Evolutionary conservation across 2,113 vertebrate genomes (phyloP), one percentile per base, ranked within the genome.

Genomic region (Numida meleagris): DNA sequence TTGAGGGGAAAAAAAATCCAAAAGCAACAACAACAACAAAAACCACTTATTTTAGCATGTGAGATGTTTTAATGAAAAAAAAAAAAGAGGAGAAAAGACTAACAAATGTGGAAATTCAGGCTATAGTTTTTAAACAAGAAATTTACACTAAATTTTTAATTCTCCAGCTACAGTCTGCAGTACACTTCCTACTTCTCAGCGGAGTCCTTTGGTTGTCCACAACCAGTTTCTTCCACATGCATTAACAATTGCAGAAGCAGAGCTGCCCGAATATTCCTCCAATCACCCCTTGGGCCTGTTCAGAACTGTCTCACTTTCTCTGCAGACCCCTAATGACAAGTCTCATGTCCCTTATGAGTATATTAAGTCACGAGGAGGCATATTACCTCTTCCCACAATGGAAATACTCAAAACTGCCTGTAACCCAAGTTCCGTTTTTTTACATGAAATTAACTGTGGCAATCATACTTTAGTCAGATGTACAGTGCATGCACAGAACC

Each of bases 401-500:
- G 7, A 68, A 86, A 71, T 31, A 14, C 10, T 50, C 46, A 50
- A 61, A 63, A 23, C 19, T 9, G 40, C 20, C 65, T 55, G 40
- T 27, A 45, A 33, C 0, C 13, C 2, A 10, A 58, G 59, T 24
- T 73, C 18, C 10, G 59, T 2, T 14, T 68, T 86, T 78, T 45
- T 23, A 19, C 34, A 11, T 19, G 50, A 48, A 46, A 36, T 34
- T 55, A 38, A 1, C 57, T 50, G 21, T 12, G 18, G 29, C 70
- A 65, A 10, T 38, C 51, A 20, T 31, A 61, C 14, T 46, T 50
- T 16, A 63, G 5, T 17, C 53, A 85, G 20, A 19, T 43, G 6
- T 4, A 43, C 53, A 82, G 40, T 0, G 1, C 2, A 5, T 8
- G 21, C 11, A 7, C 0, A 23, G 25, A n/a, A 31, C 34, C 34